Percentiles rank a stretch among this genome's conserved stretches.
phyloP scores from a whole-genome alignment of 2,888 invertebrate species.

The Branchinecta sandiegonensis region DNA sequence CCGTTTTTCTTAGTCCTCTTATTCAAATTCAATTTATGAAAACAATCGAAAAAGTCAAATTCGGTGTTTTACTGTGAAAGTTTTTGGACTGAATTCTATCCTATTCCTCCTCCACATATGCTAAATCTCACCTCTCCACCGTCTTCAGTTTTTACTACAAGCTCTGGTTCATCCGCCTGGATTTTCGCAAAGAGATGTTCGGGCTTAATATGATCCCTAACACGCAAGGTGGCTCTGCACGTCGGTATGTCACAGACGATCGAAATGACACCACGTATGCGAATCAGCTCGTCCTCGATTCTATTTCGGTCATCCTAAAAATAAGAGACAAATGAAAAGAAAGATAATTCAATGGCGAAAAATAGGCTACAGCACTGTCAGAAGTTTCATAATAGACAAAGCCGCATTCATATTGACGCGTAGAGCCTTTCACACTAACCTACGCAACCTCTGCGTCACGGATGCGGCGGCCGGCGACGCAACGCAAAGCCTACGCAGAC shows the following conservation, averaged over 20 bases:
- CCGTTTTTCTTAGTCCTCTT: too few species aligned
- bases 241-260: conserved; percentile 27
- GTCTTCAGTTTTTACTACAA: neutral
- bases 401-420: too few species aligned
- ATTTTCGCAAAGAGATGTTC: conserved; percentile 1
- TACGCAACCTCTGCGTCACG: too few species aligned
- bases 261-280: conserved; percentile 28
- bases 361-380: too few species aligned
- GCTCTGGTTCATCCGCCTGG: neutral
- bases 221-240: conserved; percentile 27
- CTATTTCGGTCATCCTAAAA: conserved; percentile 26
- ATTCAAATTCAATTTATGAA: too few species aligned
- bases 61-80: too few species aligned
- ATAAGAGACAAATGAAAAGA: neutral
- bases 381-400: too few species aligned
- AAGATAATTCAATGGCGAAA: neutral
- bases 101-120: neutral
- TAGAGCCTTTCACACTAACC: too few species aligned
- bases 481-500: too few species aligned
- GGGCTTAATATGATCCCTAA: conserved; percentile 21
- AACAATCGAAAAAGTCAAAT: too few species aligned
- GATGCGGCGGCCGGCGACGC: too few species aligned
- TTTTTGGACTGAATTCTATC: too few species aligned
- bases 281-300: conserved; percentile 27
- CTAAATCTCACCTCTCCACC: neutral